Conservation (phyloP, 2,888 invertebrate genomes). For the Agonopterix subpropinquella region DNA sequence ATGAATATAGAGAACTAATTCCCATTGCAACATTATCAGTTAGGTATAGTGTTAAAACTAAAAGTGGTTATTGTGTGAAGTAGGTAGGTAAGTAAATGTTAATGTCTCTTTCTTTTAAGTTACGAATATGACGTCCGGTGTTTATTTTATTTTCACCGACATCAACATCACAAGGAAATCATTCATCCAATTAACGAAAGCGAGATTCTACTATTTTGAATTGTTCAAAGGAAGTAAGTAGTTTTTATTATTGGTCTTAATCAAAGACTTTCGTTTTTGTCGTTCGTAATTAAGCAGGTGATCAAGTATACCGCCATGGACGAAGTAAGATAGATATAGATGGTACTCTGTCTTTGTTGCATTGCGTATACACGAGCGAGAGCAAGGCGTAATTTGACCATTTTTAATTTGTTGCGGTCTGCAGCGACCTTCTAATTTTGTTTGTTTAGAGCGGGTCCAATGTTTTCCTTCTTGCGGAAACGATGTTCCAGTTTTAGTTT, state of each 20-base stretch:
- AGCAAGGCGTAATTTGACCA: too few relatives aligned
- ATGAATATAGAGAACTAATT: too few relatives aligned
- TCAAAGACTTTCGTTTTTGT: slow-evolving; percentile 11
- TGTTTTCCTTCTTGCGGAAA: slow-evolving; percentile 29
- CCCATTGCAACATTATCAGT: too few relatives aligned
- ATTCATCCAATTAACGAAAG: slow-evolving; percentile 12
- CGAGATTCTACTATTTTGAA: slow-evolving; percentile 9
- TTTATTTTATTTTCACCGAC: slow-evolving; percentile 2
- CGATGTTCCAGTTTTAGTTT: slow-evolving; percentile 32
- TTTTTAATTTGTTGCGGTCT: too few relatives aligned
- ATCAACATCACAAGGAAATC: slow-evolving; percentile 5
- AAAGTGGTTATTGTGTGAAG: too few relatives aligned
- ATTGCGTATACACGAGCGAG: too few relatives aligned
- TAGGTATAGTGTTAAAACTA: too few relatives aligned
- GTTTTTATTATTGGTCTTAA: slow-evolving; percentile 11
- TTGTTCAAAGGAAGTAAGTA: slow-evolving; percentile 16
- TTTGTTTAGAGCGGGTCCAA: slow-evolving; percentile 3
- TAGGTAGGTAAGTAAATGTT: too few relatives aligned
- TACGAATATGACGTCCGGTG: slow-evolving; percentile 1
- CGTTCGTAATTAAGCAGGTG: slow-evolving; percentile 3
- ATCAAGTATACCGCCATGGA: too few relatives aligned
- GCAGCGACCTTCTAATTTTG: neutral
- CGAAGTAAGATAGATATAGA: too few relatives aligned
- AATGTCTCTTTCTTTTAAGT: neutral
- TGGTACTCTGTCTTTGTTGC: too few relatives aligned